phyloP scores from a whole-genome alignment of 1,140 invertebrate species.

The Temnothorax curvispinosus region DNA sequence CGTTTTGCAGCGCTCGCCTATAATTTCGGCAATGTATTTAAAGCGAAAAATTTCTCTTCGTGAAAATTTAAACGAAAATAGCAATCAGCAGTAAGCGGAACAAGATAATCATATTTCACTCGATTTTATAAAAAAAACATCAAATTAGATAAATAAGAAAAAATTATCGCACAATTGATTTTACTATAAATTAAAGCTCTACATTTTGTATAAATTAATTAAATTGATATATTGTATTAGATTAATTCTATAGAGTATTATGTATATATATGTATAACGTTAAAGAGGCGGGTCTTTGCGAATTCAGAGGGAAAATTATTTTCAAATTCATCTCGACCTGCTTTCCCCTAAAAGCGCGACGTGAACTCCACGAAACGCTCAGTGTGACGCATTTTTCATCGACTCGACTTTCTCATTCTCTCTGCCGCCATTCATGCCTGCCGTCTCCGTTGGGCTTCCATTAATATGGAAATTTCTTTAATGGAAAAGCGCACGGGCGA shows the following conservation, averaged over 20 bases:
- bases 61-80: neutral
- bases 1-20: neutral
- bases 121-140: neutral
- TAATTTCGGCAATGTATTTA: neutral
- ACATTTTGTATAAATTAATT: neutral
- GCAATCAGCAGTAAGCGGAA: neutral
- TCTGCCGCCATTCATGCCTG: neutral
- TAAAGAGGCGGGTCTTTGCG: neutral
- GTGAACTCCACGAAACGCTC: conserved; percentile 13
- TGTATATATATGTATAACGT: neutral
- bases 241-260: neutral
- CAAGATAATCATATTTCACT: neutral
- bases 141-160: neutral
- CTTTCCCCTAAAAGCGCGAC: neutral
- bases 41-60: neutral
- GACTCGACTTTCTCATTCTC: neutral
- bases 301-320: conserved; percentile 21
- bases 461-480: conserved; percentile 81
- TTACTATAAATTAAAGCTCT: neutral
- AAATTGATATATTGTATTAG: neutral
- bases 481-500: conserved; percentile 72
- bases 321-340: conserved; percentile 9
- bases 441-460: conserved; percentile 65
- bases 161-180: neutral
- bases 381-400: conserved; percentile 40